phyloP scores from a whole-genome alignment of 2,888 invertebrate genomes.

The Pristionchus maxplancki region DNA sequence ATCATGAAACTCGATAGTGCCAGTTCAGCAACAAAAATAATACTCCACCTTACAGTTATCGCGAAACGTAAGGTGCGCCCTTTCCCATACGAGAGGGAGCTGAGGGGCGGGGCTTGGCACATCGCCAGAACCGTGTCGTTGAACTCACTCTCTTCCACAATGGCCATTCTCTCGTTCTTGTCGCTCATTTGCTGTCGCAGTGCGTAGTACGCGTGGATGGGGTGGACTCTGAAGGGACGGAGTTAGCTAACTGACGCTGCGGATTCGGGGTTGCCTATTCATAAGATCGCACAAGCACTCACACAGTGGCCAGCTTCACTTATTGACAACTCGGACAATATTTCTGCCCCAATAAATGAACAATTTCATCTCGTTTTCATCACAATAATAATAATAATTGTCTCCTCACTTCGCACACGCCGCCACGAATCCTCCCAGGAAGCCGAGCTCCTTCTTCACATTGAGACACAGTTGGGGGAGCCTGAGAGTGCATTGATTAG shows the following conservation, averaged over 20 bases:
- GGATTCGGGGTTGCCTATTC: neutral
- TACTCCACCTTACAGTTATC: no score
- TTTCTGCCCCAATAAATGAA: no score
- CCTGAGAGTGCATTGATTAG: neutral
- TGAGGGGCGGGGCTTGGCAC: no score
- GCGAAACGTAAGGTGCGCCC: no score
- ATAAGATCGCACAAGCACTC: neutral
- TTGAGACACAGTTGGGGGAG: constrained; percentile 49
- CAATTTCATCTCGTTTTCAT: no score
- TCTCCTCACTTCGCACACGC: neutral
- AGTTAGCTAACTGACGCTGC: no score
- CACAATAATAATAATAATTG: neutral
- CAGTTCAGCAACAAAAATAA: no score
- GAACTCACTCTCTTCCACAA: constrained; percentile 18
- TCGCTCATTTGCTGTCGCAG: constrained; percentile 28
- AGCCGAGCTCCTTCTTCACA: constrained; percentile 12
- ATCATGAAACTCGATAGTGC: no score
- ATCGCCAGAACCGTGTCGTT: neutral
- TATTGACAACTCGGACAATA: no score
- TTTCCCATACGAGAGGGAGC: no score
- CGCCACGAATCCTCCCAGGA: constrained; percentile 44
- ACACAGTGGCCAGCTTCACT: no score
- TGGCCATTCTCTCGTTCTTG: neutral
- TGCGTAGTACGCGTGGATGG: constrained; percentile 26
- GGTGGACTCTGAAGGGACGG: constrained; percentile 32